Evolutionary conservation across 2,797 vertebrate species (phyloP), one percentile per base, ranked within the genome.

Genomic region (Cercopithecus petaurista): DNA sequence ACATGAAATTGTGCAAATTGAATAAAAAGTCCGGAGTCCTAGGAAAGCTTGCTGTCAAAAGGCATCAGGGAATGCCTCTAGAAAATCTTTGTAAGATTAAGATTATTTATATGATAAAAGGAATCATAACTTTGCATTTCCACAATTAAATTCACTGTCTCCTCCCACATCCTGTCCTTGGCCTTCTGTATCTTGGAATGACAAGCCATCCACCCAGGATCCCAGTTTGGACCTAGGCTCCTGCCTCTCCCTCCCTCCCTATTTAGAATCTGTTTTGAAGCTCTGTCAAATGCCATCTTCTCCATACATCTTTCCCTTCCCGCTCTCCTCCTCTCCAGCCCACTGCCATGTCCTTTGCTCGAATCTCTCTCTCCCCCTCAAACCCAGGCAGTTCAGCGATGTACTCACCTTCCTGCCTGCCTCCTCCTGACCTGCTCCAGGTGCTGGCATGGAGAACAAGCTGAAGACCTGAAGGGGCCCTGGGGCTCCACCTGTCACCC

Each of bases 1-100:
- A 90, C 86, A 41, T 84, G 28, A 90, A 91, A 90, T 87, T 95
- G 84, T 72, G 30, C 39, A 96, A 83, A 93, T 52, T 30, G 30
- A 81, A 82, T 88, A 90, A 57, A 90, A 94, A 33, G 1, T 55
- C n/a, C 57, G 39, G 90, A 95, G 36, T 92, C 41, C 61, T 64
- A 41, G 75, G 43, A 96, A 94, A 93, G n/a, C 80, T 97, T 93
- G 67, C 70, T 88, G 80, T 67, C 1, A 28, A 95, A 95, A 87
- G 59, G 41, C 36, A 87, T 4, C 33, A 10, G 64, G 70, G 55
- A 33, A 85, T 64, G 75, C 14, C 52, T 73, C 64, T 80, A 5
- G 21, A 77, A 73, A 79, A 77, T 81, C 33, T 90, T 77, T 96
- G 36, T 67, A 88, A 93, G 64, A 90, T 76, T 73, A 86, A 80